Evolutionary conservation across 37 sponge, comb jelly and placozoan genomes (phyloP), one percentile per base, ranked within the genome.

Genomic region (Haliclona indistincta): DNA sequence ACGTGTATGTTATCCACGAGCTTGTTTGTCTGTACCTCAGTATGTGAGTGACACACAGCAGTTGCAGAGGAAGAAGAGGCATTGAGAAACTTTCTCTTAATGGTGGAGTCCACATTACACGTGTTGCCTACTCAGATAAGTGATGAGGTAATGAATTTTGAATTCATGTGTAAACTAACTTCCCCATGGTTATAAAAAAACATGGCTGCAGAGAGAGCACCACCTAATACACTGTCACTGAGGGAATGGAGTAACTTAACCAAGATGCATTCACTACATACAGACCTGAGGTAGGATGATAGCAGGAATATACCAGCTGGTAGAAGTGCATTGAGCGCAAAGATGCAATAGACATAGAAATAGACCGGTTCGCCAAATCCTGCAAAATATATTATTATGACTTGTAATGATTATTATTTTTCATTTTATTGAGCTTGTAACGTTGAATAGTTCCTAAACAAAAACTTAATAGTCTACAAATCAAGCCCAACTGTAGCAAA

Each of bases 41-140:
- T 43, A 68, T 83, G 66, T 66, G 23, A 8, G 80, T 75, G 33
- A 97, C 42, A 0, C 43, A 26, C 4, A 91, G 70, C 40, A 85
- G 62, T 51, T 97, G 95, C 23, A 97, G 71, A 44, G 75, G 49
- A 19, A 97, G 76, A 73, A 97, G 86, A 2, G 98, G 98, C 33
- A 85, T 63, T 23, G 95, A 90, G 73, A 97, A 97, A 61, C 98
- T 97, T 72, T 97, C 98, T 56, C 98, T 74, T n/a, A 97, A 69
- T 1, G 98, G 98, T 40, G 98, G 95, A 8, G 95, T 97, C 94
- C 98, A 94, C 85, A 90, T 90, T 11, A 97, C 95, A 33, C 98
- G 62, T 20, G 95, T 89, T 10, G 90, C 81, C 86, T 91, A 25
- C 3, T n/a, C 8, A 43, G 34, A 3, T 22, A 11, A n/a, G 30